Evolutionary conservation across 2,113 vertebrate species (phyloP), one percentile per base, ranked within the genome.

Genomic region (Bufo bufo): DNA sequence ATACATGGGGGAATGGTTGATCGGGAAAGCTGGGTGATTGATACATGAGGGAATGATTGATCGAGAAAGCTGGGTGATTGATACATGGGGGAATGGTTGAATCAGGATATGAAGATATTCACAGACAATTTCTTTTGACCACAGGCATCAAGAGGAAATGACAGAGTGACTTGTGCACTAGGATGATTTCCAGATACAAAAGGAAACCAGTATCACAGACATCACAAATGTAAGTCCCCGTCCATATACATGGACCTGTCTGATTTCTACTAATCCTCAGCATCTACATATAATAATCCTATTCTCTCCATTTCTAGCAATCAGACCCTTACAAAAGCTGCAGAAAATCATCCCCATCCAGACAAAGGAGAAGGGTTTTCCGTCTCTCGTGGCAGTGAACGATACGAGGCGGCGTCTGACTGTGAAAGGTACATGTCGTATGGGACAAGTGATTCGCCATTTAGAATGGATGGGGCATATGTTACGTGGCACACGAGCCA

Each of bases 111-210:
- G 12, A 14, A 19, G 19, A 50, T 50, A 49, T 50, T 13, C 12
- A 13, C 19, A n/a, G 19, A 0, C 56, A 12, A 82, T 49, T 49
- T 65, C 8, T 82, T 4, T 83, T 2, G 19, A 65, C 9, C 9
- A n/a, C 54, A 88, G 80, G 14, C 33, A 61, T 82, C 19, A 50
- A 33, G 56, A n/a, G 63, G 43, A 75, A 74, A 83, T 88, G 86
- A 77, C 33, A 23, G 8, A 6, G 69, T 82, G 54, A 82, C 69
- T 56, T 43, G 85, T 45, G 17, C 3, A 65, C 91, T 90, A 95
- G 92, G 45, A 96, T 96, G 95, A 96, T 96, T 93, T 95, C 95
- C 85, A 93, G 95, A 56, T 96, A 96, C 93, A 95, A 89, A 89
- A 92, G 95, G 61, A 94, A 91, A 92, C 92, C 94, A 33, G 94